These are phyloP conservation scores for Melieria crassipennis DNA, from an alignment of 2,888 invertebrate genomes.

Conservation along the genomic window DNA sequence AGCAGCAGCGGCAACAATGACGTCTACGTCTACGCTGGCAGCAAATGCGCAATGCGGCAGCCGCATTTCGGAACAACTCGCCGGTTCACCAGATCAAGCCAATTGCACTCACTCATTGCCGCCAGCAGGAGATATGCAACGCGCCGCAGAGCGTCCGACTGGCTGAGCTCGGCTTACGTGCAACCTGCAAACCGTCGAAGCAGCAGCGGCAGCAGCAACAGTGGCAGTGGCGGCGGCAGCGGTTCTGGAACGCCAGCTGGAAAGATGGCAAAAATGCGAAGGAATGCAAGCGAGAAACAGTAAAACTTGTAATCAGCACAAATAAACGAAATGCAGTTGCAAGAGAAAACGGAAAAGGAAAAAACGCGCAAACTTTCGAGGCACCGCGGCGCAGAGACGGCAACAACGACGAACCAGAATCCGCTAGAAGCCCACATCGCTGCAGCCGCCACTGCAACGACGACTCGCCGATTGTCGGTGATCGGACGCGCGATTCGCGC, in stretches of 20 bases:
- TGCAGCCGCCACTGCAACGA: background rate
- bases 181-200: too few relatives aligned
- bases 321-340: slow-evolving; percentile 22
- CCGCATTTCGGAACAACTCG: slow-evolving; percentile 7
- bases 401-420: background rate
- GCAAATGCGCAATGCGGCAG: background rate
- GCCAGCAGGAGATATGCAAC: too few relatives aligned
- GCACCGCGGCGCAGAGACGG: slow-evolving; percentile 1
- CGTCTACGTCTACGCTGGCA: background rate
- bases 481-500: background rate
- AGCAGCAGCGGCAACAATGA: slow-evolving; percentile 7
- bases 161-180: too few relatives aligned
- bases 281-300: slow-evolving; percentile 16
- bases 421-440: background rate
- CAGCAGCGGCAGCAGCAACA: too few relatives aligned
- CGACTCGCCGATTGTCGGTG: slow-evolving; percentile 7
- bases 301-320: slow-evolving; percentile 32
- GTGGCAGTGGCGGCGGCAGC: too few relatives aligned
- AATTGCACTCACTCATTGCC: too few relatives aligned
- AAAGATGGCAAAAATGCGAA: background rate
- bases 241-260: background rate
- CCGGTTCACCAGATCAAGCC: background rate
- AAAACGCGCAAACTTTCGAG: background rate
- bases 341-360: background rate
- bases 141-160: too few relatives aligned